These are phyloP conservation scores for Neoitamus cyanurus DNA, from an alignment of 2,888 invertebrate genomes.

Conservation along the genomic window DNA sequence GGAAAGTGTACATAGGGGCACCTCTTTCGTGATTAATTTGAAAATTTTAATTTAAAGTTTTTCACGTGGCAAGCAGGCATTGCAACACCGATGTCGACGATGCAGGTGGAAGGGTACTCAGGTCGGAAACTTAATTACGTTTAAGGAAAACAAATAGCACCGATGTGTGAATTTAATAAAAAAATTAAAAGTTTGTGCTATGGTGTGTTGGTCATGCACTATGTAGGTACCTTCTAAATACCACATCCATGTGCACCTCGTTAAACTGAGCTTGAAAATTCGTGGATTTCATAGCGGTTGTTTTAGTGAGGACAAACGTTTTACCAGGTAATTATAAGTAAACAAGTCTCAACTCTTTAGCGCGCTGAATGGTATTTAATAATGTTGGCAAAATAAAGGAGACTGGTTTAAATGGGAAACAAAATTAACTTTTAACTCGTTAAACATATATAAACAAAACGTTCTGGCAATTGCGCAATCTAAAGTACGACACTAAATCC, in stretches of 20 bases:
- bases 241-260: not conserved
- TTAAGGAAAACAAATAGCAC: not conserved
- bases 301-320: not conserved
- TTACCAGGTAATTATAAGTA: not conserved
- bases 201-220: too few species aligned
- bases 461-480: constrained; percentile 5
- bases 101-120: not conserved
- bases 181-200: too few species aligned
- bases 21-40: not conserved
- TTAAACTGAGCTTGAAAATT: not conserved
- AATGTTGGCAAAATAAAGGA: not conserved
- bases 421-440: not conserved
- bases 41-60: constrained; percentile 5
- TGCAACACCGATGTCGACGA: not conserved
- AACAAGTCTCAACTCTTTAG: not conserved
- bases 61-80: not conserved
- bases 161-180: not conserved
- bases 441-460: not conserved
- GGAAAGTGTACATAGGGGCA: not conserved
- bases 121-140: not conserved
- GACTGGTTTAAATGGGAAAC: not conserved
- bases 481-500: not conserved
- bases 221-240: not conserved
- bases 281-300: not conserved
- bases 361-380: too few species aligned